A percentile compares a stretch with the other conserved stretches of the same genome.
phyloP scores from a whole-genome alignment of 2,113 vertebrate species.

The Alaudala cheleensis region DNA sequence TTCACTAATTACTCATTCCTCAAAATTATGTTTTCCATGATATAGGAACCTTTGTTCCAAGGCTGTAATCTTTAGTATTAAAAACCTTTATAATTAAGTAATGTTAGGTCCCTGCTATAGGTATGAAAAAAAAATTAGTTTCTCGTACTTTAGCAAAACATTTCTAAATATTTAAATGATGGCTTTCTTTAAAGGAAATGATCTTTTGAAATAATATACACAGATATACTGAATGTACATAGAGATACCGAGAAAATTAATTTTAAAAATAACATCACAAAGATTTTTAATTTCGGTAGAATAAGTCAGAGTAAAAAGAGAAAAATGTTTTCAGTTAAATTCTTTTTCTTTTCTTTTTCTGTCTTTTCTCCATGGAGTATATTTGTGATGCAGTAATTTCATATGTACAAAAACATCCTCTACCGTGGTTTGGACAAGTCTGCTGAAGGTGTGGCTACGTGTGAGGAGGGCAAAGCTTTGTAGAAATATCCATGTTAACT shows the following conservation, averaged over 20 bases:
- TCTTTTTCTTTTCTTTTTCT: not conserved
- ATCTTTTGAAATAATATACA: not conserved
- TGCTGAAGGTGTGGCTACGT: fast-evolving
- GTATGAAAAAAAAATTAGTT: not conserved
- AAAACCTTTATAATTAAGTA: not conserved
- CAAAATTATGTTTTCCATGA: not conserved
- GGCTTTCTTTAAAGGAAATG: not conserved
- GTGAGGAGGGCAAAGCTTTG: not conserved
- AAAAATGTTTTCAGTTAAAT: not conserved
- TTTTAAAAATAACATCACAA: not conserved
- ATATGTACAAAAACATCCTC: not conserved
- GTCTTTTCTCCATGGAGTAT: not conserved
- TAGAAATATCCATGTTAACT: not conserved
- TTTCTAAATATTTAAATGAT: not conserved
- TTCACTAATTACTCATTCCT: not conserved
- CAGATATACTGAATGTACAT: not conserved
- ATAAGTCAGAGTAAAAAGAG: not conserved
- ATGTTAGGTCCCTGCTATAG: not conserved
- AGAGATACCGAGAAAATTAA: not conserved
- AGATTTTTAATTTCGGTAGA: not conserved
- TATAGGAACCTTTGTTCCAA: not conserved
- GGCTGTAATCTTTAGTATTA: not conserved
- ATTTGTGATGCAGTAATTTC: not conserved
- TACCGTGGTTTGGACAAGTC: not conserved
- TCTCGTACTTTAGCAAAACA: not conserved